Base-by-base conservation (phyloP, 2,888 invertebrate genomes). In the Rhodophaea formosa region DNA sequence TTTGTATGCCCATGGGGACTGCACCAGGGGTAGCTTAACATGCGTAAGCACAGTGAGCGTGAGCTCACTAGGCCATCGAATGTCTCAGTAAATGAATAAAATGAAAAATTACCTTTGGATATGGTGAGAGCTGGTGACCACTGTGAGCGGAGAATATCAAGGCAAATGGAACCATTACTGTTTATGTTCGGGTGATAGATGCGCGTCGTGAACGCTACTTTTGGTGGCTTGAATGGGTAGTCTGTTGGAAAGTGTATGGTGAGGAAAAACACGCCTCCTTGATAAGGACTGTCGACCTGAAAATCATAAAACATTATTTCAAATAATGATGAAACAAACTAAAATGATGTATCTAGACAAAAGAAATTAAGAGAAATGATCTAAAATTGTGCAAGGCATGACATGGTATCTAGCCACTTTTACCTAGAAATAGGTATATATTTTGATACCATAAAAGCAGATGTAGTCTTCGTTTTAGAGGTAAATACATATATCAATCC, bases 151-250 rank as follows among this genome's bases (percentile, higher is more conserved):
- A 99, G 95, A 93, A 99, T 99, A 93, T 99, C 99, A 93, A 99
- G 96, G 93, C 99, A 99, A 94, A 99, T 99, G 93, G 98, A 98
- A 93, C 99, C 99, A 95, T 99, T 99, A 95, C 98, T 99, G 96
- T 99, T 99, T 93, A 99, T 99, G 94, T 99, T 99, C 86, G 99
- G 99, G 93, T 99, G 99, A 94, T 99, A 99, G 93, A 99, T 99
- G 94, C 98, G 97, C 90, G 99, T 99, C 92, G 99, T 99, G 94
- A 99, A 99, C 92, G 99, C 98, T 93, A 99, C 98, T 97, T 99
- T 99, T 85, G 99, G 99, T 91, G 99, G 99, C 95, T 99, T 99
- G 93, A 99, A 99, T 80, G 99, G 99, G 93, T 99, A 99, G 93
- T 99, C 99, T 96, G 99, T 99, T 84, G 99, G 99, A 93, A 99